Evolutionary conservation across 2,113 vertebrate genomes (phyloP), one percentile per base, ranked within the genome.

Genomic region (Oostethus manadensis): DNA sequence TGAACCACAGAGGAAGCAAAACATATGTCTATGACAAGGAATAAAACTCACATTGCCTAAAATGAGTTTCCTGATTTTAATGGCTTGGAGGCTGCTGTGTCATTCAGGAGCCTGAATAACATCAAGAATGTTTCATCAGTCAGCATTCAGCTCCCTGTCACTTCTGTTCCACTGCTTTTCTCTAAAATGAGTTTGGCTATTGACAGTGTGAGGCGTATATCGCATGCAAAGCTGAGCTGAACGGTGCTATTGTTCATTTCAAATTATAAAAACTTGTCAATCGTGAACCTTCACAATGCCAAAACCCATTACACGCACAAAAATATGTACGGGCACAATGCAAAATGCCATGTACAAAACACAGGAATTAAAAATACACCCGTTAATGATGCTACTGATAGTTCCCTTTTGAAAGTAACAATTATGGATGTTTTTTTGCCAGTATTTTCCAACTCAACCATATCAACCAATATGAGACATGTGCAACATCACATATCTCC

Each of bases 61-160:
- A 74, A 78, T 79, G 68, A 82, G 63, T 60, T 23, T 4, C 11
- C 51, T 62, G 68, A 76, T 78, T 78, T 73, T 58, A 75, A 81
- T 35, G 60, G 64, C 74, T 73, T 71, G 38, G 55, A 65, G 64
- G 56, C 62, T 38, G 46, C 62, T 76, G 71, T 70, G 56, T 55
- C 46, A 73, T 58, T 58, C 40, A 10, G 42, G 40, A 62, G 77
- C 64, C 66, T 43, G 58, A 71, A 33, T 33, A 33, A 74, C 75
- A 80, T 74, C 76, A 86, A 86, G 74, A 74, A 66, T 63, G 15
- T 70, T 74, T 56, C 51, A 33, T 26, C 69, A 51, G 66, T 79
- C 70, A 64, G 56, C 60, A 58, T 74, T 49, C 53, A 62, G 70
- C 59, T 70, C 60, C 64, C 55, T 74, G 66, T 79, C 62, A 71